phyloP scores from a whole-genome alignment of 2,888 invertebrate species.

The Monochamus alternatus region DNA sequence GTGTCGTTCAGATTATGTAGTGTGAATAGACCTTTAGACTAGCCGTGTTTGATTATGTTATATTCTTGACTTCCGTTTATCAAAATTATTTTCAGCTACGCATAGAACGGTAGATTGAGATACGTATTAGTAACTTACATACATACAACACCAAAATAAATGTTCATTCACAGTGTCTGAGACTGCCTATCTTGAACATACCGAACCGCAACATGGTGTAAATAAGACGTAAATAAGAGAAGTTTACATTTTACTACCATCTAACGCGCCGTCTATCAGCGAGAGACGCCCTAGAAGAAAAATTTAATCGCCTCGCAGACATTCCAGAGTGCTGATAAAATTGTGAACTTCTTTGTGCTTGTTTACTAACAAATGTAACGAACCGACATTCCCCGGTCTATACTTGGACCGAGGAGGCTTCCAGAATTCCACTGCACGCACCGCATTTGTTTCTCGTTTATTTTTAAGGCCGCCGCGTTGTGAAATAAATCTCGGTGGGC shows the following conservation, averaged over 20 bases:
- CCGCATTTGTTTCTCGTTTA: not conserved
- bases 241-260: not conserved
- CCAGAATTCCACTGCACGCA: not conserved
- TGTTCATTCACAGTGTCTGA: not conserved
- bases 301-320: not conserved
- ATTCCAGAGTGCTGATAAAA: conserved; percentile 17
- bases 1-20: no score
- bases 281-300: not conserved
- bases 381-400: conserved; percentile 8
- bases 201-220: not conserved
- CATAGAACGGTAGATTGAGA: no score
- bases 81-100: no score
- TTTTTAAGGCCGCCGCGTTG: not conserved
- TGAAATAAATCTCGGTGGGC: no score
- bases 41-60: no score
- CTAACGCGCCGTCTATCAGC: not conserved
- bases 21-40: no score
- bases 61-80: no score
- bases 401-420: conserved; percentile 1
- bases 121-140: no score
- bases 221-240: no score
- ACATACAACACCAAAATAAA: not conserved
- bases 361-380: conserved; percentile 10
- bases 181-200: not conserved
- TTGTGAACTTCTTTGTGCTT: conserved; percentile 29